Conservation (phyloP, 2,888 invertebrate species). For the Prenolepis imparis region DNA sequence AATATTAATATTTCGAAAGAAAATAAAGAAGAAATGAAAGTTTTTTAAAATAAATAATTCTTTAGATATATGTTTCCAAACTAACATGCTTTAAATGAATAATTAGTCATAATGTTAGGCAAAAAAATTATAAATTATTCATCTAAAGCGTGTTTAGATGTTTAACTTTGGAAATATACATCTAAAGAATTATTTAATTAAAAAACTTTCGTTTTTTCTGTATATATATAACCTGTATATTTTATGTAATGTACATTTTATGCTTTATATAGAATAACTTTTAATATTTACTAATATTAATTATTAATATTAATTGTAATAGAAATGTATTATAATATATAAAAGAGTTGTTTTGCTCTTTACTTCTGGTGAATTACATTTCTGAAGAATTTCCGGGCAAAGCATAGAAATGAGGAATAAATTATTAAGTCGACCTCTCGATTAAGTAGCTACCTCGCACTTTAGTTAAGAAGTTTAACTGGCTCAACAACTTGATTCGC, state of each 20-base stretch:
- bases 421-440: constrained; percentile 63
- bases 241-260: neutral
- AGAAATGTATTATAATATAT: no score
- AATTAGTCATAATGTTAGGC: no score
- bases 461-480: constrained; percentile 73
- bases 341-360: neutral
- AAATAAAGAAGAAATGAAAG: neutral
- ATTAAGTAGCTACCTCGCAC: constrained; percentile 46
- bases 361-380: neutral
- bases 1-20: neutral
- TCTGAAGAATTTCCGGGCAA: neutral
- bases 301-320: neutral
- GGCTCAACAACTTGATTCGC: constrained; percentile 65
- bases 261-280: neutral
- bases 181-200: no score
- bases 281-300: neutral
- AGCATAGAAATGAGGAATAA: constrained; percentile 9
- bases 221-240: no score
- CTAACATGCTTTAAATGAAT: neutral
- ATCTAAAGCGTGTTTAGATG: no score
- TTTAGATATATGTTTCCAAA: neutral
- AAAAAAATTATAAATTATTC: no score
- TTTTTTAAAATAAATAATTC: neutral
- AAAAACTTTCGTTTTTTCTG: no score
- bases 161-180: no score